These are phyloP conservation scores for Watsonalla binaria DNA, from an alignment of 2,888 invertebrate genomes.

Conservation along the genomic window DNA sequence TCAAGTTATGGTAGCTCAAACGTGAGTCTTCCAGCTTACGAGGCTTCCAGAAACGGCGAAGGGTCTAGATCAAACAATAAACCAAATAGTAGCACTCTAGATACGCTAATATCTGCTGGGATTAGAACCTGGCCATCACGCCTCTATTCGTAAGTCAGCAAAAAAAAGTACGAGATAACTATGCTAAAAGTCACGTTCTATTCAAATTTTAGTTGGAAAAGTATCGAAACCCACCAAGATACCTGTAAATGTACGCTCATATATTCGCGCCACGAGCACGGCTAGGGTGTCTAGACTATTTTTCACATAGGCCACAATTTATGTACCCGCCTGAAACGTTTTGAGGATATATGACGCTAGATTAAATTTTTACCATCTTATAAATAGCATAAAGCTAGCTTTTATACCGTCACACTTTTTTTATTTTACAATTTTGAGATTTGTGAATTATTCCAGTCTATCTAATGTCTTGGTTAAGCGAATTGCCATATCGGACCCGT, in stretches of 20 bases:
- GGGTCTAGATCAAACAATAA: too few species aligned
- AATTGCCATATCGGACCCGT: too few species aligned
- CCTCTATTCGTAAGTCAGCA: too few species aligned
- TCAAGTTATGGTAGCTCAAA: too few species aligned
- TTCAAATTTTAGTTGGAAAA: neutral
- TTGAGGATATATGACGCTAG: slow-evolving; percentile 47
- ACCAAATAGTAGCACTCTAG: too few species aligned
- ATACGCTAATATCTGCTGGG: too few species aligned
- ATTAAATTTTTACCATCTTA: slow-evolving; percentile 58
- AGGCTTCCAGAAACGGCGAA: too few species aligned
- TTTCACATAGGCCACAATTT: slow-evolving; percentile 58
- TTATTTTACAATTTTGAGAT: slow-evolving; percentile 19
- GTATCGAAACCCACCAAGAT: slow-evolving; percentile 14
- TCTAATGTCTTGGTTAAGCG: too few species aligned
- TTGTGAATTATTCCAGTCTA: neutral
- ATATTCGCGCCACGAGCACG: slow-evolving; percentile 29
- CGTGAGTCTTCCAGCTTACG: too few species aligned
- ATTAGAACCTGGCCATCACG: too few species aligned
- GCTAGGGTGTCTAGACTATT: slow-evolving; percentile 39
- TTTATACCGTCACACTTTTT: slow-evolving; percentile 23
- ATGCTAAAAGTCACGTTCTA: too few species aligned
- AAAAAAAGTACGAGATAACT: too few species aligned
- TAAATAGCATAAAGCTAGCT: slow-evolving; percentile 18
- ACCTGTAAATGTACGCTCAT: slow-evolving; percentile 43
- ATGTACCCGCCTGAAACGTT: slow-evolving; percentile 42